A percentile compares a stretch with the other conserved stretches of the same genome.
Evolutionary conservation across 2,888 invertebrate genomes (phyloP).

Genomic region (Dimorphilus gyrociliatus): DNA sequence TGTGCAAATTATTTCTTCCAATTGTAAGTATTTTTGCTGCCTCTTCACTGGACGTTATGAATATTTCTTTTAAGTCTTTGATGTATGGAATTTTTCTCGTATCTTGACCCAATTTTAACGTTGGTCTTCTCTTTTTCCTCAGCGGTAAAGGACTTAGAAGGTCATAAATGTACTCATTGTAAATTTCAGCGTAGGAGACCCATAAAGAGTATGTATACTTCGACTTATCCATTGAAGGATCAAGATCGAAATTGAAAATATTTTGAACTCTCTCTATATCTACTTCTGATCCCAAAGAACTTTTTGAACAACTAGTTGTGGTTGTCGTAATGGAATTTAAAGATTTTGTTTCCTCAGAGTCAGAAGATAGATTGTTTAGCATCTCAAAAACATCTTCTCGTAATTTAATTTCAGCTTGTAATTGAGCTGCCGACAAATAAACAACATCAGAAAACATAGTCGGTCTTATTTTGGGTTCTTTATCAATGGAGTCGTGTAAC

Average conservation of each 20-base stretch:
- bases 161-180: conserved; percentile 76
- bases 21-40: conserved; percentile 60
- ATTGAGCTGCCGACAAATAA: conserved; percentile 19
- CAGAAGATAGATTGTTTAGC: no score
- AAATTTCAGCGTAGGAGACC: conserved; percentile 76
- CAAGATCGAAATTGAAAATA: no score
- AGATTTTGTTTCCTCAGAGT: no score
- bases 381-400: conserved; percentile 41
- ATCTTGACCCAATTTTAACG: conserved; percentile 47
- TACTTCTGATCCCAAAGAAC: no score
- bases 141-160: conserved; percentile 46
- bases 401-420: conserved; percentile 40
- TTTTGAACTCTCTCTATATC: no score
- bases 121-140: conserved; percentile 18
- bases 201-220: no score
- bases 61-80: conserved; percentile 50
- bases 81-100: conserved; percentile 43
- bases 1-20: conserved; percentile 58
- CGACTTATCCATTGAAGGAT: no score
- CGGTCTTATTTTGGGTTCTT: conserved; percentile 27
- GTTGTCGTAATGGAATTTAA: no score
- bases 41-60: conserved; percentile 53
- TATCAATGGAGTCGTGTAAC: no score
- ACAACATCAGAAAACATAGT: conserved; percentile 30
- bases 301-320: no score